Conservation (phyloP, 2,797 vertebrate genomes). For the Sphenopsis melanotis region DNA sequence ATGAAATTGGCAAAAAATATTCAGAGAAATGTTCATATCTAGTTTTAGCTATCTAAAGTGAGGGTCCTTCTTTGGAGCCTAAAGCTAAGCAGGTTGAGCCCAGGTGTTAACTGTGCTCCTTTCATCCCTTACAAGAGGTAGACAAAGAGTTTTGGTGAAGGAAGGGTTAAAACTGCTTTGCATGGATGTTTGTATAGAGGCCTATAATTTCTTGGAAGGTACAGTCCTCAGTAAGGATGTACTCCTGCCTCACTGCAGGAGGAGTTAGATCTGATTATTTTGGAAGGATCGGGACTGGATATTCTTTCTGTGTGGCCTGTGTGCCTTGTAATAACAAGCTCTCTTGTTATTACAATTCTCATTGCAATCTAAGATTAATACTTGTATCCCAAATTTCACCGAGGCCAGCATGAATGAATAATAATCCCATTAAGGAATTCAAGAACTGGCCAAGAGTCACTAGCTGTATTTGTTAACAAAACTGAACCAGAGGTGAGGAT, state of each 20-base stretch:
- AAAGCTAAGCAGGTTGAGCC: not conserved
- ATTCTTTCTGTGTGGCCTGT: constrained; percentile 42
- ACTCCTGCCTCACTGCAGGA: not conserved
- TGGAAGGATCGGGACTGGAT: not conserved
- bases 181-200: not conserved
- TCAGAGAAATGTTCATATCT: not conserved
- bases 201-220: constrained; percentile 25
- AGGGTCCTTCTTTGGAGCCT: not conserved
- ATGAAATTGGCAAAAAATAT: not conserved
- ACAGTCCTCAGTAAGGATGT: not conserved
- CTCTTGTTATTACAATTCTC: constrained; percentile 31
- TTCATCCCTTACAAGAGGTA: not conserved
- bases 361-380: not conserved
- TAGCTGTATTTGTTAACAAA: constrained; percentile 23
- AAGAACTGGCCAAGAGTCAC: constrained; percentile 27
- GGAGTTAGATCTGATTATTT: not conserved
- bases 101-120: not conserved
- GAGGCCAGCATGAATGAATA: constrained; percentile 16
- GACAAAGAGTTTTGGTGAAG: not conserved
- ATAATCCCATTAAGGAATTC: constrained; percentile 33
- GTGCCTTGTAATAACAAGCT: constrained; percentile 8
- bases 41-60: not conserved
- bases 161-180: not conserved
- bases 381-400: constrained; percentile 21
- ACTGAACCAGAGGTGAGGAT: not conserved